Conservation (phyloP, 2,888 invertebrate genomes). For the Apamea monoglypha region DNA sequence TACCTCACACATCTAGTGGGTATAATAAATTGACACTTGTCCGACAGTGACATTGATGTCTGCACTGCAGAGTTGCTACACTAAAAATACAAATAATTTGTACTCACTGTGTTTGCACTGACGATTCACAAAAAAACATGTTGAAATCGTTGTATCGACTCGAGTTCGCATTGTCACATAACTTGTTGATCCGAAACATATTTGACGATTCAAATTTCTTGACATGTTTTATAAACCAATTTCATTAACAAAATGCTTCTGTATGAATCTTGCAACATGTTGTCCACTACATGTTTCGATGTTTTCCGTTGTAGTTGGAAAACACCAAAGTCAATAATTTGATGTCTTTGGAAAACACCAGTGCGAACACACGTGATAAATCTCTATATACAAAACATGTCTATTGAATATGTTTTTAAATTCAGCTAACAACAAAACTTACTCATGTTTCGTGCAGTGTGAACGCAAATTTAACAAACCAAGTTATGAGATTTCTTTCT, state of each 20-base stretch:
- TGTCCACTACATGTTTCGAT: not conserved
- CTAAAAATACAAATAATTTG: not conserved
- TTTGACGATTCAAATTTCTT: too few species aligned
- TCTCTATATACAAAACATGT: too few species aligned
- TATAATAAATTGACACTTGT: not conserved
- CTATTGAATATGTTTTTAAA: too few species aligned
- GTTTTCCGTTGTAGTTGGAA: not conserved
- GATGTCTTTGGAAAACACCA: too few species aligned
- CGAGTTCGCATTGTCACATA: too few species aligned
- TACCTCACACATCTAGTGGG: constrained; percentile 52
- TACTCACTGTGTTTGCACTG: not conserved
- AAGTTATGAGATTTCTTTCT: not conserved
- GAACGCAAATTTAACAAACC: not conserved
- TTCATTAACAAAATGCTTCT: too few species aligned
- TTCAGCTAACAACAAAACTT: too few species aligned
- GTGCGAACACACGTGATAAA: not conserved
- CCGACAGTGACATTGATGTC: constrained; percentile 9
- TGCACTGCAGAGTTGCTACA: not conserved
- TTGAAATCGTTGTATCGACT: not conserved
- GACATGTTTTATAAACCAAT: too few species aligned
- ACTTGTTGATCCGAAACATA: too few species aligned
- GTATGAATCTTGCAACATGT: not conserved
- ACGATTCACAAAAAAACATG: not conserved
- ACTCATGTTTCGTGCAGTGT: too few species aligned
- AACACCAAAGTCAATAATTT: too few species aligned